Evolutionary conservation across 64 coral and sea anemone genomes (phyloP).

Genomic region (Acropora tenuis): DNA sequence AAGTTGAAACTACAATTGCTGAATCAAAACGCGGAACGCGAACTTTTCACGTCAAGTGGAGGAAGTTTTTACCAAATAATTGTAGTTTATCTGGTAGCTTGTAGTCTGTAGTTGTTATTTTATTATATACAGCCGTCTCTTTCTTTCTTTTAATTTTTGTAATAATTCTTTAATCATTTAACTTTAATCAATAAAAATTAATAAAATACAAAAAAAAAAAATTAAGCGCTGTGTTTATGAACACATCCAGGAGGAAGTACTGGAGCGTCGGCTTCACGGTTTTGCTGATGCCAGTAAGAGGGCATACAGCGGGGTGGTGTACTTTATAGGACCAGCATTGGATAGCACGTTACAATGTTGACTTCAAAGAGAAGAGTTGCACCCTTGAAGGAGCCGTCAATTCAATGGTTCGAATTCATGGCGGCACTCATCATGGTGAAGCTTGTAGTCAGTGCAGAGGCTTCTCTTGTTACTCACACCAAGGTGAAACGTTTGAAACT

Average conservation of each 20-base stretch:
- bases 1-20: not conserved
- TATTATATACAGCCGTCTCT: no score
- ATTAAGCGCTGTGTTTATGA: no score
- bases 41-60: not conserved
- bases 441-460: constrained; percentile 1
- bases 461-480: not conserved
- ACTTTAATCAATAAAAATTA: no score
- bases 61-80: not conserved
- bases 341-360: not conserved
- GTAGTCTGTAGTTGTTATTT: no score
- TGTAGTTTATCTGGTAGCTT: no score
- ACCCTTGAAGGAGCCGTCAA: not conserved
- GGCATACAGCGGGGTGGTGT: constrained; percentile 32
- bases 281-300: constrained; percentile 49
- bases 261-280: constrained; percentile 19
- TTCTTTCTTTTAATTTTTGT: no score
- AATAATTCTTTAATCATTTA: no score
- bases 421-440: constrained; percentile 26
- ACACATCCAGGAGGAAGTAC: not conserved
- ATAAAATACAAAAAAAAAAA: no score
- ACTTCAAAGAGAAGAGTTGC: constrained; percentile 48
- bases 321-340: not conserved
- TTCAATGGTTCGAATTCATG: constrained; percentile 55
- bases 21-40: not conserved
- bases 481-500: not conserved